These are phyloP conservation scores for Brachyptera risi DNA, from an alignment of 2,888 invertebrate species.

Conservation along the genomic window DNA sequence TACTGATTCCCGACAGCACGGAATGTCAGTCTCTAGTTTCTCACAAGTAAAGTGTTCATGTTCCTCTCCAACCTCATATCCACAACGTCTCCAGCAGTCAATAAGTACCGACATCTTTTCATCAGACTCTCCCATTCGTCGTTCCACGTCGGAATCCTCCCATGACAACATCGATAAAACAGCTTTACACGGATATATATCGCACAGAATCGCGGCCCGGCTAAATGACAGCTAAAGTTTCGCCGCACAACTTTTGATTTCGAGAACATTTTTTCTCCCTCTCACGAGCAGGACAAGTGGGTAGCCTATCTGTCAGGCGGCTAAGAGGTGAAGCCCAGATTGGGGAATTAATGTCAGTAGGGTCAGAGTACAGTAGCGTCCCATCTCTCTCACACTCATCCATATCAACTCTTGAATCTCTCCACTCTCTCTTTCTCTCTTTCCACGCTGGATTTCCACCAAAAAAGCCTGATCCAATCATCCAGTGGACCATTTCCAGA, in stretches of 20 bases:
- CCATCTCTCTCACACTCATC: conserved; percentile 9
- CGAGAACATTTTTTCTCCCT: background rate
- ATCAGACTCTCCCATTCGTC: no score
- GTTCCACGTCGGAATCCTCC: no score
- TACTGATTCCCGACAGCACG: no score
- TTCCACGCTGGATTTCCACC: conserved; percentile 19
- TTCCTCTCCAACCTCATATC: no score
- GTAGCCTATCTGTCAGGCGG: conserved; percentile 25
- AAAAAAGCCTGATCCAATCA: conserved; percentile 21
- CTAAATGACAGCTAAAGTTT: conserved; percentile 5
- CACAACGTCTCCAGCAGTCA: no score
- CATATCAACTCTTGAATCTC: conserved; percentile 8
- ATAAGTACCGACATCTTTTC: no score
- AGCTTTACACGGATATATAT: background rate
- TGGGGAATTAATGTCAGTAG: conserved; percentile 31
- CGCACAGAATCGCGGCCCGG: no score
- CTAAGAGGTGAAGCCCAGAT: conserved; percentile 28
- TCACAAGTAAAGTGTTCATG: no score
- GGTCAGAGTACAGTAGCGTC: conserved; percentile 24
- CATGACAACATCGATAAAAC: background rate
- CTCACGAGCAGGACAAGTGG: background rate
- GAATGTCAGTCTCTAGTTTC: no score
- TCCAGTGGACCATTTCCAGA: conserved; percentile 15
- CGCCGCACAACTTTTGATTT: conserved; percentile 12
- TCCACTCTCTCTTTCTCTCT: conserved; percentile 6